These are phyloP conservation scores for Intellagama lesueurii DNA, from an alignment of 2,797 vertebrate species.

Conservation along the genomic window DNA sequence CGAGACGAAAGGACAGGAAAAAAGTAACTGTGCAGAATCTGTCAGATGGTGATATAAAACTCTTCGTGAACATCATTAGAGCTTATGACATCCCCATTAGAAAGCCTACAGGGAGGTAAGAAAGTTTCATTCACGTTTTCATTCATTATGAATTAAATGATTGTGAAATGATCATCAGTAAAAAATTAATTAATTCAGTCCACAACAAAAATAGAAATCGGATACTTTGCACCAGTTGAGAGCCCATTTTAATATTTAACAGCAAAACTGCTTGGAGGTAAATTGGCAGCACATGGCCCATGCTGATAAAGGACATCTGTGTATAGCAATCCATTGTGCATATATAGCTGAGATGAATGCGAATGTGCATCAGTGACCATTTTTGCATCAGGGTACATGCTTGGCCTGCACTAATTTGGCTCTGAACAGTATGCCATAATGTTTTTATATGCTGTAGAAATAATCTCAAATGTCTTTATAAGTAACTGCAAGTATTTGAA, in stretches of 20 bases:
- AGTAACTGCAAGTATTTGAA: too few relatives aligned
- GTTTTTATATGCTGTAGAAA: too few relatives aligned
- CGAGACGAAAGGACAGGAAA: constrained; percentile 93
- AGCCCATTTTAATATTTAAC: neutral
- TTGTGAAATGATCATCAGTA: neutral
- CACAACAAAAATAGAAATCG: neutral
- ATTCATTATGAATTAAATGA: neutral
- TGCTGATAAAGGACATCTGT: neutral
- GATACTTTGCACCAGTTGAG: neutral
- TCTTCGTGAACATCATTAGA: constrained; percentile 91
- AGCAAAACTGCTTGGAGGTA: neutral
- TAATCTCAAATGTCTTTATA: too few relatives aligned
- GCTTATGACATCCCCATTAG: constrained; percentile 93
- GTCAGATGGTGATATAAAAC: constrained; percentile 91
- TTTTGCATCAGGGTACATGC: too few relatives aligned
- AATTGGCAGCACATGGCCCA: neutral
- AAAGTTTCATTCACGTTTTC: neutral
- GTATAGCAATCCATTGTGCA: too few relatives aligned
- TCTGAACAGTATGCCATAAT: too few relatives aligned
- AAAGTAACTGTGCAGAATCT: constrained; percentile 96
- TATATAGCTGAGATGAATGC: too few relatives aligned
- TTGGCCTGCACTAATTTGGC: too few relatives aligned
- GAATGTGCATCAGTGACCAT: too few relatives aligned
- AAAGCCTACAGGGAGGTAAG: constrained; percentile 80
- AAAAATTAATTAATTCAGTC: neutral